Evolutionary conservation across 2,113 vertebrate genomes (phyloP).

Genomic region (Hoplias malabaricus): DNA sequence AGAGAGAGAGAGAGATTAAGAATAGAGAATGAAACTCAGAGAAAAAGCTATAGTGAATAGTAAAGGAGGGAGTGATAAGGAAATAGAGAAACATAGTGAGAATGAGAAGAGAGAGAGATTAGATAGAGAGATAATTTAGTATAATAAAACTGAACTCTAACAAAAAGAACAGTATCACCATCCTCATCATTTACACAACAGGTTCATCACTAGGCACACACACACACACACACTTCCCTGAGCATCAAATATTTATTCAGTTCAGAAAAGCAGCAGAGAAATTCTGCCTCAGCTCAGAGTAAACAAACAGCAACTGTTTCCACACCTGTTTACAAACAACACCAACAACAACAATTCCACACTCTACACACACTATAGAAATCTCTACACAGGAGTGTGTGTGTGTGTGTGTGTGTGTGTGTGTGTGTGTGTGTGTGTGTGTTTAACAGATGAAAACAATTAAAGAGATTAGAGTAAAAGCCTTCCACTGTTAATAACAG

Average conservation of each 20-base stretch:
- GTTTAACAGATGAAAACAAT: conserved; percentile 25
- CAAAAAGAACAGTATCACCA: no score
- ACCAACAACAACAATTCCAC: neutral
- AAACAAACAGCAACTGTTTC: neutral
- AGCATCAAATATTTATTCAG: no score
- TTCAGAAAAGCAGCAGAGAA: no score
- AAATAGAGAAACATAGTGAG: neutral
- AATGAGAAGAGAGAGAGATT: no score
- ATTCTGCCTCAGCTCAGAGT: no score
- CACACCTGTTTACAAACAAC: neutral
- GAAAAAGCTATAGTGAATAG: no score
- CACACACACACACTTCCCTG: neutral
- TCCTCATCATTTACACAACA: neutral
- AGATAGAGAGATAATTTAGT: no score
- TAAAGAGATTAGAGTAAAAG: conserved; percentile 25
- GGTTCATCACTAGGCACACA: neutral
- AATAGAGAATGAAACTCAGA: conserved; percentile 8
- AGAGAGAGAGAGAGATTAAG: conserved; percentile 2
- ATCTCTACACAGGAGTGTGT: no score
- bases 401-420: conserved; percentile 26
- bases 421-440: neutral
- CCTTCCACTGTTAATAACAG: neutral
- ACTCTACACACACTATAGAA: conserved; percentile 9
- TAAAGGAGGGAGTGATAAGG: neutral
- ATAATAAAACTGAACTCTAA: no score